A percentile compares a stretch with the other conserved stretches of the same genome.
Evolutionary conservation across 1,140 invertebrate genomes (phyloP).

Genomic region (Phthorimaea operculella): DNA sequence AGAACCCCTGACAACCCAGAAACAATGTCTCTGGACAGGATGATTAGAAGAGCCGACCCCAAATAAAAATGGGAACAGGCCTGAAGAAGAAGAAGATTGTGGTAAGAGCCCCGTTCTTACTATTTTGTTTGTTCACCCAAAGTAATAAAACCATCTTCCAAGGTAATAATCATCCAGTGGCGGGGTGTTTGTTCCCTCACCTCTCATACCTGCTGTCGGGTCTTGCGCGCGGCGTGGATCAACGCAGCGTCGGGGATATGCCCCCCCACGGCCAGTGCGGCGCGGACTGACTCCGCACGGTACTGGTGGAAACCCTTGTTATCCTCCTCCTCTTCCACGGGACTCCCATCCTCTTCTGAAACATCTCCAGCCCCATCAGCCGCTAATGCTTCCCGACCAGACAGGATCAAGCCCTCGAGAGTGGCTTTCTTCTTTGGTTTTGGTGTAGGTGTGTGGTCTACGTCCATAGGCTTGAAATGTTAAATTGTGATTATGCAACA

Average conservation of each 20-base stretch:
- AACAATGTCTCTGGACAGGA: no score
- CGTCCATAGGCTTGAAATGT: neutral
- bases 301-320: slow-evolving; percentile 53
- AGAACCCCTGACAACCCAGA: no score
- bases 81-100: no score
- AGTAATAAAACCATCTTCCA: no score
- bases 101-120: no score
- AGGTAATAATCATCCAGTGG: neutral
- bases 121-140: no score
- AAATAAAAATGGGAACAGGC: no score
- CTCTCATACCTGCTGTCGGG: slow-evolving; percentile 82
- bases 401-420: slow-evolving; percentile 72
- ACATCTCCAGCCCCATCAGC: slow-evolving; percentile 79
- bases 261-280: slow-evolving; percentile 77
- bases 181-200: slow-evolving; percentile 44
- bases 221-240: slow-evolving; percentile 94
- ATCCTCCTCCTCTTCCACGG: slow-evolving; percentile 54
- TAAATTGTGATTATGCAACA: neutral
- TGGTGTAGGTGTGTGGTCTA: slow-evolving; percentile 20
- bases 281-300: slow-evolving; percentile 57
- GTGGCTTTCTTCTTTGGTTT: slow-evolving; percentile 46
- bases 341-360: slow-evolving; percentile 75
- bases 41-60: no score
- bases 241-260: slow-evolving; percentile 95
- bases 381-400: slow-evolving; percentile 81